phyloP scores from a whole-genome alignment of 2,797 vertebrate genomes.

The Hydrolagus colliei region DNA sequence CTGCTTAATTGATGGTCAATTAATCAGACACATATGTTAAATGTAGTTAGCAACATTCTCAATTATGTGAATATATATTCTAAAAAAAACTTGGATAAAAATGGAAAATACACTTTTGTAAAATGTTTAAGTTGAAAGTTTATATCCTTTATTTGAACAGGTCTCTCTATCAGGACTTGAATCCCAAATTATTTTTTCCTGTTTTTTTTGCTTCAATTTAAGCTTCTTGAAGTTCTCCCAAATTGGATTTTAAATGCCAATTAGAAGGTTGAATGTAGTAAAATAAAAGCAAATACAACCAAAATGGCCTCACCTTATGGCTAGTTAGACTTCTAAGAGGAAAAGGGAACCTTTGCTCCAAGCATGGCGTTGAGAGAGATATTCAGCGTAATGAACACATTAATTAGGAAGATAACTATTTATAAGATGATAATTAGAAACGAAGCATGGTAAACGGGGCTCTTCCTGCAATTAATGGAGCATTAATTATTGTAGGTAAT shows the following conservation, averaged over 20 bases:
- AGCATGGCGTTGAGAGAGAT: slow-evolving; percentile 97
- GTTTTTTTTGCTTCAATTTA: slow-evolving; percentile 65
- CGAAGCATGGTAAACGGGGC: slow-evolving; percentile 96
- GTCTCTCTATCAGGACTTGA: slow-evolving; percentile 35
- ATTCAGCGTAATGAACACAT: slow-evolving; percentile 99
- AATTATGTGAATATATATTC: neutral
- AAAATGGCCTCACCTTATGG: slow-evolving; percentile 99
- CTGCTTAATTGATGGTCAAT: too few relatives aligned
- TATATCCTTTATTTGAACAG: slow-evolving; percentile 17
- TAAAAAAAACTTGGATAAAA: neutral
- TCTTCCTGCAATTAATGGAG: slow-evolving; percentile 99
- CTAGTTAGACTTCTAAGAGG: slow-evolving; percentile 95
- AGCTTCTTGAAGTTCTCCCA: slow-evolving; percentile 97
- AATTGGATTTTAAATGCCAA: slow-evolving; percentile 99
- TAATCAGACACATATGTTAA: too few relatives aligned
- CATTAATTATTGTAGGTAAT: slow-evolving; percentile 99
- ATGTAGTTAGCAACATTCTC: neutral
- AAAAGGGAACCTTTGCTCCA: slow-evolving; percentile 94
- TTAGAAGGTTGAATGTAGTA: slow-evolving; percentile 99
- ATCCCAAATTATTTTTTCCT: slow-evolving; percentile 64
- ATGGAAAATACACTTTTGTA: slow-evolving; percentile 27
- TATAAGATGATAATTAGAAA: slow-evolving; percentile 99
- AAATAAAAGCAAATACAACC: slow-evolving; percentile 98
- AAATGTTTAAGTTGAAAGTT: slow-evolving; percentile 49
- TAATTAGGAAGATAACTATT: slow-evolving; percentile 99